Evolutionary conservation across 2,888 invertebrate species (phyloP).

Genomic region (Acanthacorydalis orientalis): DNA sequence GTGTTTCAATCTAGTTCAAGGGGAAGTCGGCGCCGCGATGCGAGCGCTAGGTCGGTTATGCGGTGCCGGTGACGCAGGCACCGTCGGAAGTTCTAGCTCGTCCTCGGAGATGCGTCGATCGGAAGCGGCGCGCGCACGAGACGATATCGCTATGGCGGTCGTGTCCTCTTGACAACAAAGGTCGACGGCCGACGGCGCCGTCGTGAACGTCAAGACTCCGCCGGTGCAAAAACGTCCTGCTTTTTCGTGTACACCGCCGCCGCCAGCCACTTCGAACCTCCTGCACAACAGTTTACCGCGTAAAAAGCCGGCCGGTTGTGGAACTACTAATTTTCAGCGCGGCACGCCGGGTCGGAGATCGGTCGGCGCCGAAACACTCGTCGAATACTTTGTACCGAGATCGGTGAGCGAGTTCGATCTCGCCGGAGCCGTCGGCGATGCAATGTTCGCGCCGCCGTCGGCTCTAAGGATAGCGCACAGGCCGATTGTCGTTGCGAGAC

Average conservation of each 20-base stretch:
- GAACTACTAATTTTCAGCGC: conserved; percentile 37
- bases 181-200: conserved; percentile 27
- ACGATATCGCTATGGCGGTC: conserved; percentile 30
- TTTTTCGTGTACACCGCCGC: not conserved
- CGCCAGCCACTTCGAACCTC: conserved; percentile 13
- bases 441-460: conserved; percentile 30
- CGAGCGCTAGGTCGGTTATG: conserved; percentile 30
- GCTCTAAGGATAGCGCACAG: conserved; percentile 21
- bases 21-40: conserved; percentile 45
- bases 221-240: conserved; percentile 20
- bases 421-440: conserved; percentile 41
- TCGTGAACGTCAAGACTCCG: conserved; percentile 26
- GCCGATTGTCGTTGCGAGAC: conserved; percentile 11
- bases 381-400: conserved; percentile 71
- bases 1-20: conserved; percentile 75
- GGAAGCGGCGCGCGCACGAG: conserved; percentile 14
- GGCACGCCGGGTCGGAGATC: conserved; percentile 48
- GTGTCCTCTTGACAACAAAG: conserved; percentile 35
- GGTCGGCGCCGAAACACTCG: conserved; percentile 39
- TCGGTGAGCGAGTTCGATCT: conserved; percentile 72
- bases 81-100: conserved; percentile 2
- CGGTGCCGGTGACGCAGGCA: conserved; percentile 15
- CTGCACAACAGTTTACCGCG: conserved; percentile 33
- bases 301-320: conserved; percentile 18
- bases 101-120: conserved; percentile 17